phyloP scores from a whole-genome alignment of 2,888 invertebrate species.

The Deroplatys truncata region DNA sequence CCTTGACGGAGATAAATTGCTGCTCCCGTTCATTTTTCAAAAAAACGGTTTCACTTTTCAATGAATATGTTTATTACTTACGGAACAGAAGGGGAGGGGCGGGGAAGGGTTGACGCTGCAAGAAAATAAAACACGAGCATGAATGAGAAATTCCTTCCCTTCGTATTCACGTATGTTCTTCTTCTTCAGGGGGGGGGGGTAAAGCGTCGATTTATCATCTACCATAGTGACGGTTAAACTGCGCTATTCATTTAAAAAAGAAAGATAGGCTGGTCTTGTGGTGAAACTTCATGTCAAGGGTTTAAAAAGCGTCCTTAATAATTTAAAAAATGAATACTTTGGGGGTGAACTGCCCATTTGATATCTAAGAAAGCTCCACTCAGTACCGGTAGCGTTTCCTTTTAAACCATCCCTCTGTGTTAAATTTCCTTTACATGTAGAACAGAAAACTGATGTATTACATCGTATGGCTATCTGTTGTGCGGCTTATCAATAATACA shows the following conservation, averaged over 20 bases:
- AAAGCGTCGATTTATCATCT: not conserved
- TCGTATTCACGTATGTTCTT: conserved; percentile 5
- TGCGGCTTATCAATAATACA: no score
- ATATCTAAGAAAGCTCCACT: no score
- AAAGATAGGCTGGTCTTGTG: not conserved
- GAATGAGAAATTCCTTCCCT: not conserved
- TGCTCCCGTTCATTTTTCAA: conserved; percentile 12
- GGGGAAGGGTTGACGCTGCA: conserved; percentile 9
- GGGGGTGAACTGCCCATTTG: no score
- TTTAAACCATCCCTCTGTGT: no score
- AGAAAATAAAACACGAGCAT: conserved; percentile 1
- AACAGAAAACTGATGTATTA: no score
- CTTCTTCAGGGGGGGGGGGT: not conserved
- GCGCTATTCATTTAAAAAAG: not conserved
- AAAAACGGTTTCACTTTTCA: conserved; percentile 9
- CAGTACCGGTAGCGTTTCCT: no score
- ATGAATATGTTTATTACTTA: conserved; percentile 16
- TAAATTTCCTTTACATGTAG: no score
- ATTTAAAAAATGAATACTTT: no score
- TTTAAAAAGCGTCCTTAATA: not conserved
- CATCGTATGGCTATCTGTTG: no score
- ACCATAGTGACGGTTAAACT: not conserved
- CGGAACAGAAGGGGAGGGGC: not conserved
- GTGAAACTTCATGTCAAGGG: not conserved
- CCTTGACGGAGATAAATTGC: conserved; percentile 11